phyloP scores from a whole-genome alignment of 1,140 invertebrate genomes.

The Anastrepha obliqua region DNA sequence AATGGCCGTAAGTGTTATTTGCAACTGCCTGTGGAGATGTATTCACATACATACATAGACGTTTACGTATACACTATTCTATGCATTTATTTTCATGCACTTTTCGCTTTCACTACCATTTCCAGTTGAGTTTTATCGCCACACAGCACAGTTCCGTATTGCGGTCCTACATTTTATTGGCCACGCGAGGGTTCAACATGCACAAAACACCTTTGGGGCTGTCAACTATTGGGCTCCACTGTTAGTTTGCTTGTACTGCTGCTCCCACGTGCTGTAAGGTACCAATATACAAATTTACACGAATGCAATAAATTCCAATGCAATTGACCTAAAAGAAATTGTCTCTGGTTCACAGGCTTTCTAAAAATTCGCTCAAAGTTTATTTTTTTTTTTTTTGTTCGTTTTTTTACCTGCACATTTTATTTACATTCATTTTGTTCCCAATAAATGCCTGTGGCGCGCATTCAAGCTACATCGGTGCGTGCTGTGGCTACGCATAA shows the following conservation, averaged over 20 bases:
- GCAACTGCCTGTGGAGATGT: background rate
- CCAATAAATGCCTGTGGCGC: background rate
- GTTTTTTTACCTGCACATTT: background rate
- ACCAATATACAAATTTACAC: conserved; percentile 14
- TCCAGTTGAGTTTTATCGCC: conserved; percentile 14
- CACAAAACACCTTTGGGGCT: conserved; percentile 36
- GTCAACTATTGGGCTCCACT: background rate
- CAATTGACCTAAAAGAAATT: conserved; percentile 51
- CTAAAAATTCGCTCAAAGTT: background rate
- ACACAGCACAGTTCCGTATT: background rate
- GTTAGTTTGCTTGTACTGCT: background rate
- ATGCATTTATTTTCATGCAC: conserved; percentile 25
- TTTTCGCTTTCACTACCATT: conserved; percentile 24
- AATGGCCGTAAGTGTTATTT: background rate
- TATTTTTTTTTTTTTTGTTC: background rate
- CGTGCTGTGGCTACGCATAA: background rate
- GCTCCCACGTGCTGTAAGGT: conserved; percentile 6
- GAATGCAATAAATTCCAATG: conserved; percentile 49
- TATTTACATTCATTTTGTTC: background rate
- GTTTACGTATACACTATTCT: background rate
- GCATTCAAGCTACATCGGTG: background rate
- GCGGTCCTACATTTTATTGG: conserved; percentile 36
- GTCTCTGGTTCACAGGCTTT: conserved; percentile 16
- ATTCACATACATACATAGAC: background rate
- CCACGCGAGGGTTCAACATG: conserved; percentile 17